Conservation (phyloP, 2,888 invertebrate species). For the Platycheirus albimanus region DNA sequence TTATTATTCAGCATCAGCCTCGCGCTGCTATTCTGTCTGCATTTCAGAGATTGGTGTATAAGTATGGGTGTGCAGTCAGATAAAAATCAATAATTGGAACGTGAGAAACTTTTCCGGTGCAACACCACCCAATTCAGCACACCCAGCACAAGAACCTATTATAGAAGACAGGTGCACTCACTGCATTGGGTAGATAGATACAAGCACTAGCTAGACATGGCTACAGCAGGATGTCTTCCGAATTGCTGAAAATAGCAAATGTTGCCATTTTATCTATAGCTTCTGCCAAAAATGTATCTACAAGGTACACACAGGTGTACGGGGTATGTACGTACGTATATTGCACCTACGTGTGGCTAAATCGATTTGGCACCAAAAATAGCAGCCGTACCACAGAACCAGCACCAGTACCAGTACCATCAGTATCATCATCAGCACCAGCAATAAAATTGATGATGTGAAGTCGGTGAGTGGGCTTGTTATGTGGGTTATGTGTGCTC, state of each 20-base stretch:
- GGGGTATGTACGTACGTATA: neutral
- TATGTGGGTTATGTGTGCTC: conserved; percentile 49
- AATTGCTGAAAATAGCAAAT: conserved; percentile 50
- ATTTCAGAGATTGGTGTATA: conserved; percentile 7
- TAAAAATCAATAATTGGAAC: conserved; percentile 69
- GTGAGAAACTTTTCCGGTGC: conserved; percentile 66
- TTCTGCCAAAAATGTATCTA: conserved; percentile 39
- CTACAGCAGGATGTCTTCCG: conserved; percentile 46
- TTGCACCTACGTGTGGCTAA: conserved; percentile 34
- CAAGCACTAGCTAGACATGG: conserved; percentile 65
- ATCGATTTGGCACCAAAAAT: conserved; percentile 42
- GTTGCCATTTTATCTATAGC: conserved; percentile 27
- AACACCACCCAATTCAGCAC: conserved; percentile 42
- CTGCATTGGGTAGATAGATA: conserved; percentile 19
- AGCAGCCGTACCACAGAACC: conserved; percentile 25
- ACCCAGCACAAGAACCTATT: conserved; percentile 13
- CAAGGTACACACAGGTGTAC: conserved; percentile 12
- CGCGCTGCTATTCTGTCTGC: conserved; percentile 13
- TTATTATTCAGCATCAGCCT: too few relatives aligned
- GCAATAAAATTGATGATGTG: conserved; percentile 34
- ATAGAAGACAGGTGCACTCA: conserved; percentile 46
- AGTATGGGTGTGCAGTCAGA: conserved; percentile 20
- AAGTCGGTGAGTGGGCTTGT: conserved; percentile 10
- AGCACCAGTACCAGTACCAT: too few relatives aligned
- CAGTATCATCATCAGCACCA: too few relatives aligned